A percentile compares a stretch with the other conserved stretches of the same genome.
Evolutionary conservation across 1,140 invertebrate genomes (phyloP).

Genomic region (Oryctes rhinoceros): DNA sequence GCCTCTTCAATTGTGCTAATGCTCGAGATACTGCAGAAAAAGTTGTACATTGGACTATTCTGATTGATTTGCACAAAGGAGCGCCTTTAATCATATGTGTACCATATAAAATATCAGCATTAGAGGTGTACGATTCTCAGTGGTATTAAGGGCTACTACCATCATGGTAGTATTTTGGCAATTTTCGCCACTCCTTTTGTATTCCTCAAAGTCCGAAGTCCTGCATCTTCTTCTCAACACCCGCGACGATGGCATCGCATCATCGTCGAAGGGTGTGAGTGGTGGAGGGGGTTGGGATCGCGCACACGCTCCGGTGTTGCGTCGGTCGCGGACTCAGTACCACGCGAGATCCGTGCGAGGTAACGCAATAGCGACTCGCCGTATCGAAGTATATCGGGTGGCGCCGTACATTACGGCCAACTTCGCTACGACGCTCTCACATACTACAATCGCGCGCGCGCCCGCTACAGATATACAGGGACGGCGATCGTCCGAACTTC

Average conservation of each 20-base stretch:
- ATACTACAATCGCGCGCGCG: background rate
- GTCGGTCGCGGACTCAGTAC: slow-evolving; percentile 23
- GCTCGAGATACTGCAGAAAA: too few species aligned
- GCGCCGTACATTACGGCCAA: background rate
- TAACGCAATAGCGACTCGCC: background rate
- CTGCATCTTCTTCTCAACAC: background rate
- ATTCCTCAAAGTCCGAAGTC: background rate
- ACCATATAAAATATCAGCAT: too few species aligned
- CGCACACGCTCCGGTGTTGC: slow-evolving; percentile 31
- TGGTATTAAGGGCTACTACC: too few species aligned
- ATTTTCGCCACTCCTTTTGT: too few species aligned
- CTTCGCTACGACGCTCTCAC: background rate
- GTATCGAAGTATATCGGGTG: background rate
- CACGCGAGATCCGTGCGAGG: slow-evolving; percentile 26
- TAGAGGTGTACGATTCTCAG: too few species aligned
- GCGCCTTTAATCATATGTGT: too few species aligned
- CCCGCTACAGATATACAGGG: background rate
- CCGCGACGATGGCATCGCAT: background rate
- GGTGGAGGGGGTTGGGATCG: background rate
- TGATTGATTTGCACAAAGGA: too few species aligned
- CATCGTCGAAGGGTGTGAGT: slow-evolving; percentile 12
- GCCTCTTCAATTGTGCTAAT: too few species aligned
- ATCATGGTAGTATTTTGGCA: too few species aligned
- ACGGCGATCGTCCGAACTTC: background rate
- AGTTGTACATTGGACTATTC: too few species aligned